phyloP scores from a whole-genome alignment of 2,888 invertebrate species.

The Drosophila maculinotata region DNA sequence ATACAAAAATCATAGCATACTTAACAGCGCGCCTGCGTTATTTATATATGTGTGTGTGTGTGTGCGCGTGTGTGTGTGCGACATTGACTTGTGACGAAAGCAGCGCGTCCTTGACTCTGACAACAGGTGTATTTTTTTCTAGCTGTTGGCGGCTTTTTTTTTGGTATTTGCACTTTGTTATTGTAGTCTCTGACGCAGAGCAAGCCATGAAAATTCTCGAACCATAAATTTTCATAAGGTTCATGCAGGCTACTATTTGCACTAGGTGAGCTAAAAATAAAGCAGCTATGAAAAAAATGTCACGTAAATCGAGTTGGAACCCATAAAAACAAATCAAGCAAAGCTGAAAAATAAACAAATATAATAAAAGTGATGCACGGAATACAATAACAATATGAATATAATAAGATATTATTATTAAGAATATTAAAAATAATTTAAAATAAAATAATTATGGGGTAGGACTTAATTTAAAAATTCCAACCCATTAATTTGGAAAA shows the following conservation, averaged over 20 bases:
- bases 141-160: conserved; percentile 4
- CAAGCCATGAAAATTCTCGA: conserved; percentile 36
- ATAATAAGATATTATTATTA: too few relatives aligned
- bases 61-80: conserved; percentile 20
- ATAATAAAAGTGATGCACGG: too few relatives aligned
- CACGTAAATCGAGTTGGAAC: conserved; percentile 3
- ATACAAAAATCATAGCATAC: conserved; percentile 70
- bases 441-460: too few relatives aligned
- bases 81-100: conserved; percentile 74
- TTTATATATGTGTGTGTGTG: conserved; percentile 11
- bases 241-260: conserved; percentile 33
- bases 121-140: conserved; percentile 70
- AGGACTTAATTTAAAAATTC: too few relatives aligned
- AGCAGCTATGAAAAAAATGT: conserved; percentile 1
- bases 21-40: conserved; percentile 69
- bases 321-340: neutral
- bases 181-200: conserved; percentile 55
- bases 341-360: too few relatives aligned
- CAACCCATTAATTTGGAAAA: too few relatives aligned
- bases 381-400: too few relatives aligned
- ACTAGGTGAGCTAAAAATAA: conserved; percentile 48
- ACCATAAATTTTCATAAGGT: conserved; percentile 62
- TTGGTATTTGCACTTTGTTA: conserved; percentile 9
- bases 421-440: too few relatives aligned
- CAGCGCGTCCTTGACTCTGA: conserved; percentile 67